Base-by-base conservation (phyloP, 2,888 invertebrate species). In the Hirtodrosophila alboralis region DNA sequence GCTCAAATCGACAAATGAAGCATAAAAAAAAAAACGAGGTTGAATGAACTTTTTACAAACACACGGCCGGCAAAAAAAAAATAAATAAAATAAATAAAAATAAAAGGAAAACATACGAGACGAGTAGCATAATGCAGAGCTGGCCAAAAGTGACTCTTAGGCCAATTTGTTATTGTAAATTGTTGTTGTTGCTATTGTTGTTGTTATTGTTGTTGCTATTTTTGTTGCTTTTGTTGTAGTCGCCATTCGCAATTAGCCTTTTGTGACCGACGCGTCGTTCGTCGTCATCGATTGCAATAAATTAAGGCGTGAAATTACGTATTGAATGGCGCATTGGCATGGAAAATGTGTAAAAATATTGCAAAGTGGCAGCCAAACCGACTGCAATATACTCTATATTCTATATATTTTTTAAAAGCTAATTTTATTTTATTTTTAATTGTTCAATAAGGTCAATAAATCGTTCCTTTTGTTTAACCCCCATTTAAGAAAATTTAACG, bases 161-260 rank as follows among this genome's bases (percentile, higher is more conserved):
- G 36, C 31, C 43, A 61, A 58, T 36, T n/a, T n/a, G n/a, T n/a
- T n/a, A n/a, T n/a, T n/a, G n/a, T n/a, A n/a, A n/a, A n/a, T n/a
- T n/a, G n/a, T n/a, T 52, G 34, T 45, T 63, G 47, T 8, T 40
- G 23, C 30, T 33, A 23, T 44, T 48, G 13, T 13, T 18, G 13
- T 27, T 57, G 16, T 28, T 41, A 23, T 23, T 44, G 14, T 41
- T 49, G 51, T 28, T 60, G 18, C 33, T 28, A 23, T 23, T 40
- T n/a, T n/a, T n/a, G n/a, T n/a, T n/a, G n/a, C n/a, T n/a, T n/a
- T n/a, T n/a, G n/a, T n/a, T 52, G 28, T 33, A 23, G 66, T 49
- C 56, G 58, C 51, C 62, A 56, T 61, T 69, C 66, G 84, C 84
- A 78, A 83, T 78, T 78, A 76, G 76, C 78, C 66, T 69, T 74